Percentiles rank a stretch among this genome's conserved stretches.
These are phyloP conservation scores for Taphrorychus bicolor DNA, from an alignment of 2,888 invertebrate genomes.

Conservation along the genomic window DNA sequence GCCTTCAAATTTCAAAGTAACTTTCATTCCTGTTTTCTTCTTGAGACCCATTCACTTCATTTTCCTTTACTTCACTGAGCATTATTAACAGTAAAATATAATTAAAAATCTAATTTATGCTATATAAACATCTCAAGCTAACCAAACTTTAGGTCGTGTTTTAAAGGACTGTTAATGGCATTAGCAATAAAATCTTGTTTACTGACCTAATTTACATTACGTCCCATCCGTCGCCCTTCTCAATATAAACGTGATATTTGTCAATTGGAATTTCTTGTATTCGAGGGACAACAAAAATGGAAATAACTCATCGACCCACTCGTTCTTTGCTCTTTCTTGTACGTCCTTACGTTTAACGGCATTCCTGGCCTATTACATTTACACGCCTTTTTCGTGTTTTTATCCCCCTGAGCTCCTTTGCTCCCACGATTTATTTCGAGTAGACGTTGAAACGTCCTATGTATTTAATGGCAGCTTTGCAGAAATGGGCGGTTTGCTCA, in stretches of 20 bases:
- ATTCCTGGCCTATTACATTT: conserved; percentile 18
- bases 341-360: conserved; percentile 17
- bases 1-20: too few species aligned
- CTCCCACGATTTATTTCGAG: conserved; percentile 18
- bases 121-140: background rate
- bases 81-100: too few species aligned
- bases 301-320: background rate
- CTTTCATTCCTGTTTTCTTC: too few species aligned
- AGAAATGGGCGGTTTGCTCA: background rate
- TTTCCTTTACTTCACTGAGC: too few species aligned
- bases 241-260: too few species aligned
- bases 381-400: conserved; percentile 29
- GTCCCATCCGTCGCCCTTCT: too few species aligned
- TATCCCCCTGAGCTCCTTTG: conserved; percentile 19
- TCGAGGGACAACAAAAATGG: too few species aligned
- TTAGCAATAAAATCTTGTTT: background rate
- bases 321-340: conserved; percentile 22
- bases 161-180: background rate
- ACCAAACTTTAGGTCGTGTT: background rate
- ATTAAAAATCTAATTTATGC: background rate
- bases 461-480: conserved; percentile 4
- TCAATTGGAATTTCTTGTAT: too few species aligned
- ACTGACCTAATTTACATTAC: background rate
- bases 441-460: conserved; percentile 2
- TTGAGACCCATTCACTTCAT: too few species aligned